Conservation (phyloP, 1,140 invertebrate species). For the Megathymus violae region DNA sequence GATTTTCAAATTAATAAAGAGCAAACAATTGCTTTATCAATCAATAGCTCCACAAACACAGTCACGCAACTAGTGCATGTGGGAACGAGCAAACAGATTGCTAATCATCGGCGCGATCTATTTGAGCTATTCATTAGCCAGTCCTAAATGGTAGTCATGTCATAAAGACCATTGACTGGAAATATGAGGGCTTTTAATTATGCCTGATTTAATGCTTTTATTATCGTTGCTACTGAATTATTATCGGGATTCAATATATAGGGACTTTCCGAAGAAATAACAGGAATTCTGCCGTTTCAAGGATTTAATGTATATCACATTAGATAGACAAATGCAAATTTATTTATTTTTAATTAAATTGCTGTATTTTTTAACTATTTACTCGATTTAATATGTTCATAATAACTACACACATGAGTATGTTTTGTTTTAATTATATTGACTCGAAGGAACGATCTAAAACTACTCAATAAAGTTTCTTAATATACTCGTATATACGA, state of each 20-base stretch:
- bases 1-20: neutral
- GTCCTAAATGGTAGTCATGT: constrained; percentile 50
- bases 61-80: constrained; percentile 7
- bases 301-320: too few relatives aligned
- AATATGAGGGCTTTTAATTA: constrained; percentile 47
- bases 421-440: too few relatives aligned
- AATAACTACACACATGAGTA: too few relatives aligned
- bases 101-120: constrained; percentile 38
- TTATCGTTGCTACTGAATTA: constrained; percentile 31
- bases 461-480: too few relatives aligned
- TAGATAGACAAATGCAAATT: too few relatives aligned
- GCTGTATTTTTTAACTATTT: too few relatives aligned
- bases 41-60: constrained; percentile 6
- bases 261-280: too few relatives aligned
- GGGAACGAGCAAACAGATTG: constrained; percentile 1
- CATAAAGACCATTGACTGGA: constrained; percentile 16
- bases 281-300: too few relatives aligned
- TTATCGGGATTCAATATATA: constrained; percentile 14
- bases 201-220: constrained; percentile 43
- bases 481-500: too few relatives aligned
- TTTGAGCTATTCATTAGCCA: constrained; percentile 44
- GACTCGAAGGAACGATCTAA: too few relatives aligned
- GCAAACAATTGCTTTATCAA: constrained; percentile 2
- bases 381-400: too few relatives aligned
- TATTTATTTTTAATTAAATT: too few relatives aligned